Base-by-base conservation (phyloP, 2,888 invertebrate species). In the Leucoma salicis region DNA sequence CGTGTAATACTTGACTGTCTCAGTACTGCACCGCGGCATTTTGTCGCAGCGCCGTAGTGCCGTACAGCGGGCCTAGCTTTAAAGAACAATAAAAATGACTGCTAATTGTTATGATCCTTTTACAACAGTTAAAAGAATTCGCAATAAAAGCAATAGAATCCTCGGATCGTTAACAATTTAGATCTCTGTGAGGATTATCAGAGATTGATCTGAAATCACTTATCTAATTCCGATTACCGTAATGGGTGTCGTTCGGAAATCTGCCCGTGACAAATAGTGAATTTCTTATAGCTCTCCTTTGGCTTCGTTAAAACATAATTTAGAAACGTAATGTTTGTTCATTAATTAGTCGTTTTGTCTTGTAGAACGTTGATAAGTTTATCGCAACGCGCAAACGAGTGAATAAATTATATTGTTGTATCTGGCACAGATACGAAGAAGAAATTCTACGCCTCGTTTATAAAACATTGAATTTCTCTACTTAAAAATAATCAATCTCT, bases 321-420 rank as follows among this genome's bases (percentile, higher is more conserved):
- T 14, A 6, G 1, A 18, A 40, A 40, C 8, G 18, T 29, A 15
- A 40, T 35, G 15, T 24, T 14, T 18, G 15, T n/a, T 14, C 33
- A 39, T 40, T 35, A 35, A 35, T 40, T 31, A 40, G 35, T 40
- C 35, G 24, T 40, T 29, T 21, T 31, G 31, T 15, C 10, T 31
- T 11, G n/a, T 14, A 14, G 3, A 10, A 44, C 33, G n/a, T 39
- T 31, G 21, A 28, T 32, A 42, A 31, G 36, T 41, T 29, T 35
- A 42, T 25, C 35, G 10, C 31, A 29, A 14, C 35, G 35, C 34
- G 52, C 33, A 35, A 49, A 61, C 49, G 42, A 44, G 48, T 54
- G 63, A 57, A 60, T 63, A 49, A 55, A 63, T 64, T 49, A 61
- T 53, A 35, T 39, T 31, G 39, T 41, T n/a, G n/a, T n/a, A n/a